Conservation (phyloP, 2,797 vertebrate genomes). For the Denticeps clupeoides region DNA sequence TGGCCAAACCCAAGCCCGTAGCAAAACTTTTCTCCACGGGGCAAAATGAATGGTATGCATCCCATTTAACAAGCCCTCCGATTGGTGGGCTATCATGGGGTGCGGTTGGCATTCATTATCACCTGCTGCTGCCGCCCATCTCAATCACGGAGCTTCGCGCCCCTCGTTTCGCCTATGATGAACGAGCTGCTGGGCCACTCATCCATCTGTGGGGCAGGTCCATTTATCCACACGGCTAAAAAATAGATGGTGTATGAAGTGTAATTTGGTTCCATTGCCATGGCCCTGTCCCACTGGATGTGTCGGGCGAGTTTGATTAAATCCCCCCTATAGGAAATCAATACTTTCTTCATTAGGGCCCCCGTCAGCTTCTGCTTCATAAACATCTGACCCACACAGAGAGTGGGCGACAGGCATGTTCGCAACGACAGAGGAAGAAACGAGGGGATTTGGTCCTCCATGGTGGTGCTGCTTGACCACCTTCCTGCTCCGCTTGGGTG, state of each 20-base stretch:
- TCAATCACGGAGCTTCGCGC: conserved; percentile 44
- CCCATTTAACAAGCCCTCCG: background rate
- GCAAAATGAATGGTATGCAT: too few species aligned
- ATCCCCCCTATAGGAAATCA: conserved; percentile 57
- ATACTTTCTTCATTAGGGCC: conserved; percentile 56
- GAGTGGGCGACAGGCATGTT: conserved; percentile 1
- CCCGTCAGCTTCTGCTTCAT: conserved; percentile 34
- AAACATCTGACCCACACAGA: conserved; percentile 43
- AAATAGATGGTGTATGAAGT: conserved; percentile 52
- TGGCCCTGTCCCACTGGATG: conserved; percentile 43
- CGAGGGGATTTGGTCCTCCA: too few species aligned
- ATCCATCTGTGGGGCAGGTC: conserved; percentile 62
- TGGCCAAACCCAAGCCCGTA: too few species aligned
- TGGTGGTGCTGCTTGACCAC: too few species aligned
- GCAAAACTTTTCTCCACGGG: too few species aligned
- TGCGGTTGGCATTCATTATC: conserved; percentile 25
- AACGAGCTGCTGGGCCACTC: conserved; percentile 49
- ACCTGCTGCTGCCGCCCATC: conserved; percentile 29
- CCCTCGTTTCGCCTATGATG: conserved; percentile 55
- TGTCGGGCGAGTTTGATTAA: conserved; percentile 56
- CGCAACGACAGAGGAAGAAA: background rate
- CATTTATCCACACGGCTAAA: conserved; percentile 55
- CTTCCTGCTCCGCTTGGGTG: conserved; percentile 4
- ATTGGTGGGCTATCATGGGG: too few species aligned
- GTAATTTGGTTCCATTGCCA: conserved; percentile 50